Conservation (phyloP, 1,140 invertebrate genomes). For the Callitettix versicolor region DNA sequence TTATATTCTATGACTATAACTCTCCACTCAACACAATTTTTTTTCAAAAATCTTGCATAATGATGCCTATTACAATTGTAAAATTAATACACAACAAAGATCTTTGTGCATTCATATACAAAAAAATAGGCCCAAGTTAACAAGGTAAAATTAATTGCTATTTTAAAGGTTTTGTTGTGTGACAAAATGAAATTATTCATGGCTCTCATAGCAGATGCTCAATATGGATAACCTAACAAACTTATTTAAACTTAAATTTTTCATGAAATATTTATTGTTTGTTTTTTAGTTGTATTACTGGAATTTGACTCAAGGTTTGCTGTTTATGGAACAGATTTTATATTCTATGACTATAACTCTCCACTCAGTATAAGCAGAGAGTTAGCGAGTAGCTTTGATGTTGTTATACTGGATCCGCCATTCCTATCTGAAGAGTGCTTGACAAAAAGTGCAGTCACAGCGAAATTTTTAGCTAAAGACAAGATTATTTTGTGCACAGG, state of each 20-base stretch:
- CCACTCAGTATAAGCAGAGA: conserved; percentile 59
- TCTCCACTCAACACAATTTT: no score
- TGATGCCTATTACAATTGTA: no score
- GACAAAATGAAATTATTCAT: no score
- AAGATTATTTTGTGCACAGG: conserved; percentile 88
- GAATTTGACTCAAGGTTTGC: conserved; percentile 76
- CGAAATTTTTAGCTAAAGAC: conserved; percentile 62
- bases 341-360: conserved; percentile 80
- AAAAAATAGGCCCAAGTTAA: no score
- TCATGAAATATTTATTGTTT: conserved; percentile 12
- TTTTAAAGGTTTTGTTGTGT: no score
- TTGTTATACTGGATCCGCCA: conserved; percentile 88
- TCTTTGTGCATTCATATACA: no score
- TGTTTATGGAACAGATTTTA: conserved; percentile 66
- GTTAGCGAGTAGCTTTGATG: conserved; percentile 53
- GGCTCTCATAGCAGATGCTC: no score
- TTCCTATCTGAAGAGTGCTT: conserved; percentile 90
- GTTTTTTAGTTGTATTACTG: conserved; percentile 62
- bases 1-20: conserved; percentile 84
- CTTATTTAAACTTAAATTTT: no score
- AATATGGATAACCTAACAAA: no score
- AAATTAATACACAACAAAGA: no score
- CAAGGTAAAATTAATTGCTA: no score
- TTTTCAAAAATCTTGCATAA: no score
- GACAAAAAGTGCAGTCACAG: conserved; percentile 67